These are phyloP conservation scores for Vesta saturnalis DNA, from an alignment of 2,888 invertebrate genomes.

Conservation along the genomic window DNA sequence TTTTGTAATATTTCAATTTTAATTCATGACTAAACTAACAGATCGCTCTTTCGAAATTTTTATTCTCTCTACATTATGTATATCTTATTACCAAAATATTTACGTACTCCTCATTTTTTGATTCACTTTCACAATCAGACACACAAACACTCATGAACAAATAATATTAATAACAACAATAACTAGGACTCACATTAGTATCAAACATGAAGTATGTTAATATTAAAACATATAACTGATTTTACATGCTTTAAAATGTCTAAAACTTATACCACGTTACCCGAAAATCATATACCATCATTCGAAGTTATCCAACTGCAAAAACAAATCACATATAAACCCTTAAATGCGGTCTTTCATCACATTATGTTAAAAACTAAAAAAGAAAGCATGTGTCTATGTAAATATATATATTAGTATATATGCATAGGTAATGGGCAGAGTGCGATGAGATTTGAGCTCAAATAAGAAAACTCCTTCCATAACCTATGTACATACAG, in stretches of 20 bases:
- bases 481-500: neutral
- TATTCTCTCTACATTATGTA: conserved; percentile 3
- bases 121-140: conserved; percentile 49
- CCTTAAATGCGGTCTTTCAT: conserved; percentile 42
- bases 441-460: neutral
- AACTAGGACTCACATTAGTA: conserved; percentile 45
- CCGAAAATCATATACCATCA: conserved; percentile 43
- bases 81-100: conserved; percentile 43
- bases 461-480: too few species aligned
- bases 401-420: neutral
- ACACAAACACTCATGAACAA: conserved; percentile 54
- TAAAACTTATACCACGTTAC: conserved; percentile 50
- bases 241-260: conserved; percentile 26
- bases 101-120: conserved; percentile 39
- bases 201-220: conserved; percentile 39
- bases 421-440: neutral
- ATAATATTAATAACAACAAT: conserved; percentile 53
- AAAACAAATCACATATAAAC: conserved; percentile 24
- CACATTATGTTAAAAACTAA: conserved; percentile 31
- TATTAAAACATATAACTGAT: conserved; percentile 40
- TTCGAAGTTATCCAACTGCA: neutral
- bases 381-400: neutral
- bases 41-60: neutral
- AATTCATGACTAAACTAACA: neutral
- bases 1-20: conserved; percentile 23